A percentile compares a stretch with the other conserved stretches of the same genome.
Evolutionary conservation across 2,888 invertebrate genomes (phyloP).

Genomic region (Ectemnius lituratus): DNA sequence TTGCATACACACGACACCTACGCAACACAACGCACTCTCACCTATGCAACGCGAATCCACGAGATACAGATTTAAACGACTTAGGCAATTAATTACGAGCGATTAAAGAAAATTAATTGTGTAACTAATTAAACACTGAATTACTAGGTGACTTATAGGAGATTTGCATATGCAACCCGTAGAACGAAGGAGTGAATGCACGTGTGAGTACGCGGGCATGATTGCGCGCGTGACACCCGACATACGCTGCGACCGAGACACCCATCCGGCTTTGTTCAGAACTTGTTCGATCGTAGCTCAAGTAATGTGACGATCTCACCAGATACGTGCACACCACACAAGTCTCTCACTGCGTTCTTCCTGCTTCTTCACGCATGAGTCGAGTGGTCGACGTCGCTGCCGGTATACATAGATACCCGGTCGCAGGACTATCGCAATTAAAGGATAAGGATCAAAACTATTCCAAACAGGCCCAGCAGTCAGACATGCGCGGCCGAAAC

Average conservation of each 20-base stretch:
- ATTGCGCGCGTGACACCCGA: conserved; percentile 42
- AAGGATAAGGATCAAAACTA: conserved; percentile 21
- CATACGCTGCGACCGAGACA: conserved; percentile 10
- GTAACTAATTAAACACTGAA: conserved; percentile 71
- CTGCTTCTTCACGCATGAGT: background rate
- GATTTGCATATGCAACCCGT: conserved; percentile 68
- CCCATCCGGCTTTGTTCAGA: conserved; percentile 52
- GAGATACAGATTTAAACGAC: conserved; percentile 65
- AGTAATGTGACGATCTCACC: conserved; percentile 43
- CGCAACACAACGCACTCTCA: conserved; percentile 20
- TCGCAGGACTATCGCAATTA: conserved; percentile 7
- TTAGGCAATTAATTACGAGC: conserved; percentile 65
- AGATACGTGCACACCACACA: conserved; percentile 39
- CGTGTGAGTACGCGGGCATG: conserved; percentile 55
- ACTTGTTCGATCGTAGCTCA: conserved; percentile 48
- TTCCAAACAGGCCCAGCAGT: conserved; percentile 36
- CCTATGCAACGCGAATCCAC: conserved; percentile 46
- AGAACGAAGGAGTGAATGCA: conserved; percentile 67
- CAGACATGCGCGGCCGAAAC: conserved; percentile 32
- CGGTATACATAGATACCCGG: background rate
- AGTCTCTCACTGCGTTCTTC: conserved; percentile 12
- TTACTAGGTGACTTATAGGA: conserved; percentile 68
- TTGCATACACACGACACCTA: conserved; percentile 8
- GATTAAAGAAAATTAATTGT: conserved; percentile 68
- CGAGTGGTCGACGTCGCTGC: background rate